These are phyloP conservation scores for Diachrysia chrysitis DNA, from an alignment of 2,888 invertebrate genomes.

Conservation along the genomic window DNA sequence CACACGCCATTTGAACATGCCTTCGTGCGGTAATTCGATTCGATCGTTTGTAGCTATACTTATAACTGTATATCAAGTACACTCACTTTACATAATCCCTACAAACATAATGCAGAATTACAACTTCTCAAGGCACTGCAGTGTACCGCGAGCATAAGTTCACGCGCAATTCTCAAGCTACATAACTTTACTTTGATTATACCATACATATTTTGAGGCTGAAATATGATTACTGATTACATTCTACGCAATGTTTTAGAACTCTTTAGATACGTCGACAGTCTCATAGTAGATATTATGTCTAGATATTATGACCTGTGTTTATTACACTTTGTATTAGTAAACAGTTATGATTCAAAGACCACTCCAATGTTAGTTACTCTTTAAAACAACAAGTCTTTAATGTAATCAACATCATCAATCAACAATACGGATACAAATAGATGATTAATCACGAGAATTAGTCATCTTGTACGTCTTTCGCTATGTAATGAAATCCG, in stretches of 20 bases:
- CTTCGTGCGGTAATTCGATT: conserved; percentile 47
- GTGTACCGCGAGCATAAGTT: background rate
- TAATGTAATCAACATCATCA: background rate
- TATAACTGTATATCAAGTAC: conserved; percentile 12
- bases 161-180: background rate
- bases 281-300: background rate
- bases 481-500: conserved; percentile 19
- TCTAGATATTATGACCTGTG: background rate
- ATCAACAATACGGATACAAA: conserved; percentile 23
- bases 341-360: background rate
- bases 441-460: conserved; percentile 4
- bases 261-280: background rate
- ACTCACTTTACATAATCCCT: conserved; percentile 22
- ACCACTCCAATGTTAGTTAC: background rate
- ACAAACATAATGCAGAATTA: conserved; percentile 6
- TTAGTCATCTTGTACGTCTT: conserved; percentile 27
- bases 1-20: conserved; percentile 46
- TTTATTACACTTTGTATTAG: background rate
- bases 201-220: background rate
- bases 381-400: conserved; percentile 1
- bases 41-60: conserved; percentile 31
- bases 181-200: background rate
- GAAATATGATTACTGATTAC: background rate
- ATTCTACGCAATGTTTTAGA: background rate
- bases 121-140: background rate